Base-by-base conservation (phyloP, 1,140 invertebrate species). In the Sminthurides bifidus region DNA sequence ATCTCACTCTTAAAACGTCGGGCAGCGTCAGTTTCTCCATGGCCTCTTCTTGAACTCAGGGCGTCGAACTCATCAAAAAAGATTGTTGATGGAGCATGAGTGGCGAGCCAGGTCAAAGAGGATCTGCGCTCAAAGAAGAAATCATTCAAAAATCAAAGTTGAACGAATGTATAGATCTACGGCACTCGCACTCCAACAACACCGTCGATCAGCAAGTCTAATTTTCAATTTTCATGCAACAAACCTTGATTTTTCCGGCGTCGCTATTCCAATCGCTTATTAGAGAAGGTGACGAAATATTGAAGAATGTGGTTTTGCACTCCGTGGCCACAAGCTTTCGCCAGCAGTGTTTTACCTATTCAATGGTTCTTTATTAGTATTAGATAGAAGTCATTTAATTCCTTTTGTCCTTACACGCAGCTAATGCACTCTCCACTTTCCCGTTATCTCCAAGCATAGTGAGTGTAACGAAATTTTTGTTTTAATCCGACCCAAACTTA, bases 51-150 rank as follows among this genome's bases (percentile, higher is more conserved):
- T 0, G 83, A 83, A 4, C 86, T 83, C 15, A 96, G 73, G 24
- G 87, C 84, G 68, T 98, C 94, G 45, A 97, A 83, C 73, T 98
- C 94, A 69, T 98, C 94, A 31, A 98, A 82, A 71, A 98, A 98
- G 61, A 98, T 91, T 33, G 90, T 90, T 1, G 87, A 85, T 0
- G 94, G 94, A 0, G 92, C 82, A 68, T 90, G 83, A 69, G n/a
- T 83, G 83, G n/a, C 83, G 79, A 0, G 93, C 93, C 75, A 92
- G 77, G 60, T 92, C 85, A 61, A 90, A 89, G 15, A 95, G 72
- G 0, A 91, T 78, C 76, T 89, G 72, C 12, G 62, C 64, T 33
- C 37, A 49, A n/a, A n/a, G n/a, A n/a, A n/a, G n/a, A n/a, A n/a
- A n/a, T n/a, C n/a, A n/a, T n/a, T n/a, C n/a, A n/a, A n/a, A n/a